Evolutionary conservation across 2,113 vertebrate genomes (phyloP), one percentile per base, ranked within the genome.

Genomic region (Fukomys damarensis): DNA sequence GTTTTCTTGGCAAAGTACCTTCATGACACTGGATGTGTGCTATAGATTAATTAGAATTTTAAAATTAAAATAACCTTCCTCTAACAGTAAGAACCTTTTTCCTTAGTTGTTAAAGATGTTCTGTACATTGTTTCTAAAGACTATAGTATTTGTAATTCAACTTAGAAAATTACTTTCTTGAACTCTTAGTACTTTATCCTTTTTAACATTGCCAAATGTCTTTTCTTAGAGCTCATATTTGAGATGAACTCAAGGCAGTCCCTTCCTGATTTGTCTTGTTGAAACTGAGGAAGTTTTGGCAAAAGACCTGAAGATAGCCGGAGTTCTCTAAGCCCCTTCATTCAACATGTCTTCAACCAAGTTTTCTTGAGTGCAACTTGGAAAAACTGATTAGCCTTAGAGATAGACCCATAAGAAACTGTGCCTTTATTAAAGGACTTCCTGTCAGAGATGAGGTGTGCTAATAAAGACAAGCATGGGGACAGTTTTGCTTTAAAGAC

Each of bases 11-110:
- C 14, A n/a, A 32, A 68, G 24, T 65, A 3, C 90, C 3, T 91
- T 93, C 4, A 54, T n/a, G 24, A 38, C 82, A 66, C 43, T 92
- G 74, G 72, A 68, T 91, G 35, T 89, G 22, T 90, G 11, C 32
- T 81, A 2, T 54, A 92, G 52, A 66, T 92, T 76, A 93, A 92
- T 86, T 97, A n/a, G 54, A 95, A 92, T 90, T 86, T 92, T 95
- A 30, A 70, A 87, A n/a, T 91, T 86, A 86, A 97, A 95, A 89
- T 84, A 26, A 77, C 26, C 38, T 96, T 86, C 49, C 79, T 77
- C 26, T 59, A 85, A 85, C 28, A 65, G 46, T 93, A 92, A 74
- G 49, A 89, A 76, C 12, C 2, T 5, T 68, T 32, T 74, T 80
- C 1, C 35, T 59, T 61, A 68, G 41, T 90, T 94, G 70, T 76